A percentile compares a stretch with the other conserved stretches of the same genome.
phyloP scores from a whole-genome alignment of 2,888 invertebrate species.

The Protodeltote pygarga region DNA sequence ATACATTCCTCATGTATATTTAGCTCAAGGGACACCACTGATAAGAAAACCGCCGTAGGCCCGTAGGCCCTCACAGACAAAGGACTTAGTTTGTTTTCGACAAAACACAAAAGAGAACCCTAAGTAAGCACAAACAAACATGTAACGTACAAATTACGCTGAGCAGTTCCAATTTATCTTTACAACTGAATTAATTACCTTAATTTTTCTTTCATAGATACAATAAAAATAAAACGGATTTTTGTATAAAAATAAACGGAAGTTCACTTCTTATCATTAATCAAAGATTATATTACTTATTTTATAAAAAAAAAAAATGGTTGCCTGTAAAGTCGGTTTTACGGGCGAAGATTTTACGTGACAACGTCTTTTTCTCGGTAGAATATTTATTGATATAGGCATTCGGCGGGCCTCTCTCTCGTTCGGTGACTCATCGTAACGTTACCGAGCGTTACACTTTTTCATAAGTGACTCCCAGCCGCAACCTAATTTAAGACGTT shows the following conservation, averaged over 20 bases:
- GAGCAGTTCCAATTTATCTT: constrained; percentile 67
- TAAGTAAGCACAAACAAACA: constrained; percentile 71
- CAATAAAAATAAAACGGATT: constrained; percentile 41
- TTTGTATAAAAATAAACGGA: constrained; percentile 29
- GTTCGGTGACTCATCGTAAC: too few relatives aligned
- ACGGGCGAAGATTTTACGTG: too few relatives aligned
- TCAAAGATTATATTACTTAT: too few relatives aligned
- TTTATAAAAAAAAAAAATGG: too few relatives aligned
- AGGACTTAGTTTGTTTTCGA: constrained; percentile 74
- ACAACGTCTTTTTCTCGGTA: too few relatives aligned
- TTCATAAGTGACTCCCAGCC: too few relatives aligned
- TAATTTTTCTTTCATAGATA: constrained; percentile 47
- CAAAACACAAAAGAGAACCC: constrained; percentile 75
- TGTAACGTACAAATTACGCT: constrained; percentile 69
- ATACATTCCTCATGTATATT: constrained; percentile 32
- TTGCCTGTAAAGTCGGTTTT: too few relatives aligned
- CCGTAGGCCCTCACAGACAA: constrained; percentile 65
- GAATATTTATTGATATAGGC: too few relatives aligned
- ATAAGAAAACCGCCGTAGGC: constrained; percentile 77
- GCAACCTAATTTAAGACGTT: too few relatives aligned
- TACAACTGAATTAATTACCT: constrained; percentile 57
- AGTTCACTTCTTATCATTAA: too few relatives aligned
- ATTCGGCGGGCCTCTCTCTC: too few relatives aligned
- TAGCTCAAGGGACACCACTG: constrained; percentile 57
- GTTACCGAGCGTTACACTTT: too few relatives aligned